Base-by-base conservation (phyloP, 1,140 invertebrate species). In the roundworm (Caenorhabditis elegans) region DNA sequence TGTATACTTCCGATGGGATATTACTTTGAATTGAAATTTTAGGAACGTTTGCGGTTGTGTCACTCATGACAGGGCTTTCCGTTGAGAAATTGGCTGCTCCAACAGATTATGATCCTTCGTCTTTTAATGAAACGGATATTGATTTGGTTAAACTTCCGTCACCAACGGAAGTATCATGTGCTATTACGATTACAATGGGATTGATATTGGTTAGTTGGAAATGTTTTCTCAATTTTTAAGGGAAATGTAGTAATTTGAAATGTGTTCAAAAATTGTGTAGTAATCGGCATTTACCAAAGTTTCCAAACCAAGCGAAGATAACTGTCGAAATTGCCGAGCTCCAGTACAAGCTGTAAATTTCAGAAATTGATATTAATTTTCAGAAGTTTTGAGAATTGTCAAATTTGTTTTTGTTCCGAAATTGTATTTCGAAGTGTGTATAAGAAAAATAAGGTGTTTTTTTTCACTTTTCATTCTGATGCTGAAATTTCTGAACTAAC, bases 41-140 rank as follows among this genome's bases (percentile, higher is more conserved):
- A 78, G 81, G 81, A 39, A 76, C 90, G 49, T 90, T 91, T 87
- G 90, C 90, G 81, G 89, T 91, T n/a, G 84, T 90, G 3, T 87
- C 89, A 83, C 82, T 91, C 28, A 90, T 91, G 89, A 87, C 90
- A 6, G 90, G 90, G 3, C 86, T 87, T 28, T 87, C 87, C 2
- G 88, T 91, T 13, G 89, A 90, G 47, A 51, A 31, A 36, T 53
- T 78, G 15, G 47, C 77, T 19, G 31, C 2, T 28, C 15, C 22
- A 11, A 34, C 39, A 15, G 39, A 43, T 43, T 43, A 48, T n/a
- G 75, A 77, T 28, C n/a, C n/a, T n/a, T 3, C 28, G 1, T n/a
- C n/a, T 28, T 19, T 78, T 22, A 79, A 79, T 24, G 36, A 53
- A 39, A 70, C 60, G 5, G 60, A 70, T 43, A 39, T 22, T 43